Evolutionary conservation across 2,888 invertebrate species (phyloP).

Genomic region (Allacma fusca): DNA sequence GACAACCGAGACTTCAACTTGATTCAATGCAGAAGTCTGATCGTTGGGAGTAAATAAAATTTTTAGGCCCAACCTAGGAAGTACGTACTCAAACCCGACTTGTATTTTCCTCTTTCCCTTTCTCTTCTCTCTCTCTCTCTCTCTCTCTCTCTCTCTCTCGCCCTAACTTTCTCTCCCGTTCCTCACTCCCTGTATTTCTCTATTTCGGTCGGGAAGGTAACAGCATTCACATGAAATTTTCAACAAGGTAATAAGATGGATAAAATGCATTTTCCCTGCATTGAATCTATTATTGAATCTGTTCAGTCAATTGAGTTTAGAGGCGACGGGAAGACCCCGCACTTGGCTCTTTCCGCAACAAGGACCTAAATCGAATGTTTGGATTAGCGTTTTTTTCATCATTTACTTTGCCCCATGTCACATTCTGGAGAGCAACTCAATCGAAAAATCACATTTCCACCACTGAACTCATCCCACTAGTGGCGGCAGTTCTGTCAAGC

Average conservation of each 20-base stretch:
- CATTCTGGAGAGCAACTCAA: conserved; percentile 27
- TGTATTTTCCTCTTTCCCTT: neutral
- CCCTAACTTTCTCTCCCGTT: neutral
- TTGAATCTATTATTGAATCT: conserved; percentile 42
- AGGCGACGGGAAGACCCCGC: neutral
- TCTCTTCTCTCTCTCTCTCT: neutral
- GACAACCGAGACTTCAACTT: too few relatives aligned
- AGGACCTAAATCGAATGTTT: conserved; percentile 30
- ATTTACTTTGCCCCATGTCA: conserved; percentile 35
- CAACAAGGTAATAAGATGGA: conserved; percentile 37
- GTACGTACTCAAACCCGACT: too few relatives aligned
- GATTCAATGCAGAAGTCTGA: too few relatives aligned
- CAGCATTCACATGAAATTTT: conserved; percentile 6
- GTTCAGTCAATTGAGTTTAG: conserved; percentile 41
- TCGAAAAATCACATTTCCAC: conserved; percentile 40
- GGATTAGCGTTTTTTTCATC: conserved; percentile 37
- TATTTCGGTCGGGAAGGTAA: neutral
- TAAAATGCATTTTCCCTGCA: conserved; percentile 36
- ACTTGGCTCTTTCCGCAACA: conserved; percentile 14
- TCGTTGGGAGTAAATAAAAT: neutral
- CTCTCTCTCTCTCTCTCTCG: neutral
- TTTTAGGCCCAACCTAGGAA: neutral
- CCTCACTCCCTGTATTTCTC: neutral
- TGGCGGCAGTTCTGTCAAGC: neutral
- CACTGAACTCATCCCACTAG: conserved; percentile 18